Evolutionary conservation across 2,113 vertebrate genomes (phyloP).

Genomic region (Myiagra hebetior): DNA sequence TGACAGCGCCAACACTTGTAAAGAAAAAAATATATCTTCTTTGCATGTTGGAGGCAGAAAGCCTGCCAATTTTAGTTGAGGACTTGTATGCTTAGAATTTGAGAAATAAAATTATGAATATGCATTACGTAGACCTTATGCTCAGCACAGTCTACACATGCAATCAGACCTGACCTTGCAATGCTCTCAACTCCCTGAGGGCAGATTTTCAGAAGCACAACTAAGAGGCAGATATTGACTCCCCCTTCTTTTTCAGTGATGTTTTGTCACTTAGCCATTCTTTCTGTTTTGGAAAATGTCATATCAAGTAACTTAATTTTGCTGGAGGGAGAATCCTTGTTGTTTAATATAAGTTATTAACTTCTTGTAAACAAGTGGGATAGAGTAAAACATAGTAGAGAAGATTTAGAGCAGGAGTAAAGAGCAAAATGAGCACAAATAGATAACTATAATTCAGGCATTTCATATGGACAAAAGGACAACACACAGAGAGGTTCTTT

Average conservation of each 20-base stretch:
- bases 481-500: not conserved
- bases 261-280: not conserved
- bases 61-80: not conserved
- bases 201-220: not conserved
- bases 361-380: not conserved
- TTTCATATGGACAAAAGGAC: not conserved
- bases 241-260: not conserved
- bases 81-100: not conserved
- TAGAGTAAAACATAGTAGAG: not conserved
- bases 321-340: not conserved
- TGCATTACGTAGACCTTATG: not conserved
- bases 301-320: not conserved
- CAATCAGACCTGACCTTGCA: not conserved
- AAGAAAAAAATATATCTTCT: not conserved
- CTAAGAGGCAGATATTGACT: not conserved
- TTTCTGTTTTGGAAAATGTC: not conserved
- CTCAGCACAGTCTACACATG: not conserved
- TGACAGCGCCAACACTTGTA: not conserved
- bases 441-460: not conserved
- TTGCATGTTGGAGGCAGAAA: not conserved
- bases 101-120: not conserved
- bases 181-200: not conserved
- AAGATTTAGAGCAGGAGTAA: not conserved
- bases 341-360: not conserved
- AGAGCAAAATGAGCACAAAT: not conserved